Base-by-base conservation (phyloP, 2,113 vertebrate genomes). In the Myotis lucifugus region DNA sequence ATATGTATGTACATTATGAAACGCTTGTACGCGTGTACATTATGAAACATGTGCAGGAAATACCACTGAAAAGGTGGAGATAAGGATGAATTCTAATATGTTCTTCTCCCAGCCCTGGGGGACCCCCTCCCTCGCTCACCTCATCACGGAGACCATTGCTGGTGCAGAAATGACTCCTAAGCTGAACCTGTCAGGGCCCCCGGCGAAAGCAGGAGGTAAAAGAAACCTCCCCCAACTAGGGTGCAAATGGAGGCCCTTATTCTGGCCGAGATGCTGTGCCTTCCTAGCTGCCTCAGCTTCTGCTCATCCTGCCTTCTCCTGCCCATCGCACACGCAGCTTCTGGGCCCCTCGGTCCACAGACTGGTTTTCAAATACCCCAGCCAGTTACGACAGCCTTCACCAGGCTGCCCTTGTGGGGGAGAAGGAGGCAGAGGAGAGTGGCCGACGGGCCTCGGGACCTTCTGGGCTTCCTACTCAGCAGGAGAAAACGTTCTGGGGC, bases 31-130 rank as follows among this genome's bases (percentile, higher is more conserved):
- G 8, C 21, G 19, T 4, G 3, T 5, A 29, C 4, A 6, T 59
- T 40, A 88, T 21, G 52, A 48, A 85, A 48, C 46, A 32, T 3
- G 29, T 10, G 40, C 34, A 34, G 29, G 52, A 85, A 79, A 69
- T 15, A 13, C 29, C 46, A 76, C 3, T 85, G 70, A 79, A 84
- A 96, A 90, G 69, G 48, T 42, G 12, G 42, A 77, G n/a, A 48
- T n/a, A 42, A 84, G 79, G 85, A 85, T 23, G 34, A 81, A 70
- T 56, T 79, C 27, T 89, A 42, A 46, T 14, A 32, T 48, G 76
- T 54, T 70, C 23, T 86, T 83, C 67, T 14, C 21, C 13, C 1
- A n/a, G 0, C 19, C 34, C 69, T 27, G 1, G n/a, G 0, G 17
- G 54, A 25, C 23, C 17, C 1, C 13, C 46, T 9, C 1, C 13